Evolutionary conservation across 53 echinoderm and acorn worm genomes (phyloP), one percentile per base, ranked within the genome.

Genomic region (Henricia sp.): DNA sequence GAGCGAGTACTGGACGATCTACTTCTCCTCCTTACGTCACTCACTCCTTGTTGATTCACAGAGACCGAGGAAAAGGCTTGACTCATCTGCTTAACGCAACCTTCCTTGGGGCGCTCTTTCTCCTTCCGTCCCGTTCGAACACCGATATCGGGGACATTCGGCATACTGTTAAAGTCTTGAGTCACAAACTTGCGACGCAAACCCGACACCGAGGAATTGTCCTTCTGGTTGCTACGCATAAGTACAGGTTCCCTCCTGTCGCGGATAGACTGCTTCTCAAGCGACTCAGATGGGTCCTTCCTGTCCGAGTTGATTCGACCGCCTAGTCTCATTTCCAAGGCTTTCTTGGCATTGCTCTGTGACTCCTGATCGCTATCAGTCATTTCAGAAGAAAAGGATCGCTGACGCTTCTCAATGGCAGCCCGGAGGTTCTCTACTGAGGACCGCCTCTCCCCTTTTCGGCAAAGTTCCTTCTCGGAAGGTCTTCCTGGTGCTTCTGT

Each of bases 31-130:
- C 89, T 74, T 23, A 58, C 33, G 3, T 91, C 85, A 2, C 75
- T 82, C 13, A 26, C 41, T 33, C 72, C 74, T 20, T 83, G 58
- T 37, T 74, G 69, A 35, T 72, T 83, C 24, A 77, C 37, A 21
- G 83, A 83, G 11, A 71, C 72, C 50, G 83, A 26, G 16, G 93
- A 72, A 75, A 96, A 96, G 11, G 96, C 91, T 70, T 96, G 93
- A 42, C 91, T 96, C 46, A 96, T 88, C 71, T 89, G 91, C 70
- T 84, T 90, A 19, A 96, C 96, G 42, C 93, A 96, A 11, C 96
- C 96, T 55, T 87, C 88, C 26, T 87, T 87, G 35, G 96, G 93
- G 29, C 64, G 85, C 64, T 91, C 93, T 50, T 91, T 84, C 71
- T 65, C 84, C 55, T 88, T 80, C 50, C 88, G 82, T 74, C 84